Evolutionary conservation across 2,888 invertebrate genomes (phyloP).

Genomic region (Lasioglossum oenotherae): DNA sequence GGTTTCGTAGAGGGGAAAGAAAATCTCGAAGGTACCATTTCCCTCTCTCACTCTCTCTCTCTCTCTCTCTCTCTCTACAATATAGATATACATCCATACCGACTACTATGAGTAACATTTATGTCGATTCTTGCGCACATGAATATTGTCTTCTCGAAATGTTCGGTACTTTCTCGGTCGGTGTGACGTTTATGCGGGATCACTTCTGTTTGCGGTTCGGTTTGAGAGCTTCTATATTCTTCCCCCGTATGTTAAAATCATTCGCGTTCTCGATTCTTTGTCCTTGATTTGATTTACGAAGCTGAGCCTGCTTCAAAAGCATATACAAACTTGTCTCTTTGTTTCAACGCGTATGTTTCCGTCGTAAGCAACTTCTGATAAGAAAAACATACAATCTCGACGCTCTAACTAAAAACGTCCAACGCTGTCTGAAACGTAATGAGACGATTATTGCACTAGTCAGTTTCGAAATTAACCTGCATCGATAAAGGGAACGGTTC

Average conservation of each 20-base stretch:
- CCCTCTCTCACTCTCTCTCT: neutral
- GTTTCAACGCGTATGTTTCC: neutral
- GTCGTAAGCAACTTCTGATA: neutral
- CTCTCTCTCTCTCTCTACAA: constrained; percentile 29
- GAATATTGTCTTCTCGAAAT: constrained; percentile 44
- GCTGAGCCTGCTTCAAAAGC: constrained; percentile 14
- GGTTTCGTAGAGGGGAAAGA: constrained; percentile 17
- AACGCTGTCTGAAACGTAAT: constrained; percentile 37
- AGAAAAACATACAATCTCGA: constrained; percentile 1
- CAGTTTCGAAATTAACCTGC: constrained; percentile 48
- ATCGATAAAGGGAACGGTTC: constrained; percentile 48
- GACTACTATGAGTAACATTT: constrained; percentile 36
- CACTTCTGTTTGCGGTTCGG: neutral
- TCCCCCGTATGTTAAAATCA: neutral
- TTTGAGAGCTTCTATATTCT: neutral
- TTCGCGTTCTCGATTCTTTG: constrained; percentile 26
- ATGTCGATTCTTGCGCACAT: constrained; percentile 35
- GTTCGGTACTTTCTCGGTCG: constrained; percentile 40
- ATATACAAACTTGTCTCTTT: constrained; percentile 13
- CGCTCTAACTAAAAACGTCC: neutral
- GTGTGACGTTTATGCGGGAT: constrained; percentile 25
- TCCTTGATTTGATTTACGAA: constrained; percentile 31
- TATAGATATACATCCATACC: constrained; percentile 42
- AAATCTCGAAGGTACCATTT: constrained; percentile 29
- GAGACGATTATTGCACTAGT: constrained; percentile 61